Evolutionary conservation across 2,797 vertebrate genomes (phyloP), one percentile per base, ranked within the genome.

Genomic region (Crocodylus rhombifer): DNA sequence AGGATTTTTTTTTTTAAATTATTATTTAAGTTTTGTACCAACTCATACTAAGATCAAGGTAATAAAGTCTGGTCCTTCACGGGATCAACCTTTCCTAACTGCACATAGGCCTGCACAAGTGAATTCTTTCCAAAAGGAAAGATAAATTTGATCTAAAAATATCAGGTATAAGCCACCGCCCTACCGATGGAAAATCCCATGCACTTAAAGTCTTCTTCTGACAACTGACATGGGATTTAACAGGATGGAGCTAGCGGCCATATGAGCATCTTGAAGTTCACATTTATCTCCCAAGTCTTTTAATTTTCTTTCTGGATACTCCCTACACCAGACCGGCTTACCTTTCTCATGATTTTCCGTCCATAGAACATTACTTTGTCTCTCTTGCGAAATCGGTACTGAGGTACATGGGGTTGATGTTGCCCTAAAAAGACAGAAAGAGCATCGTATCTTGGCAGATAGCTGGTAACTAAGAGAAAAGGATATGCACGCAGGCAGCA

Each of bases 291-390:
- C 36, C 2, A 1, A 3, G 3, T 2, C 28, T 88, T 83, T 77
- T 12, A 23, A 61, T 14, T 33, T 77, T 57, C 36, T 30, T 36
- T 77, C 69, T 51, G 42, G 42, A 51, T 51, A 51, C 26, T 67
- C 20, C 25, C 26, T 1, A 0, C 1, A 17, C 16, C 67, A 36
- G 64, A 6, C 0, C 16, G 6, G 4, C 94, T 91, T 83, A 99
- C 99, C 99, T 99, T 99, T 84, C 99, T 98, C 98, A 99, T 99
- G 95, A 99, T 99, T 98, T 99, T 99, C 71, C 99, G 97, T 26
- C 99, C 99, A 0, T 99, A 99, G 96, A 99, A 99, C 98, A 99
- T 97, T 77, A 99, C 98, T 94, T 99, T 99, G 97, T 99, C 98
- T 80, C 99, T 98, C 97, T 99, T 99, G 87, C 98, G 97, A 93